Evolutionary conservation across 2,888 invertebrate species (phyloP), one percentile per base, ranked within the genome.

Genomic region (Cetonia aurata): DNA sequence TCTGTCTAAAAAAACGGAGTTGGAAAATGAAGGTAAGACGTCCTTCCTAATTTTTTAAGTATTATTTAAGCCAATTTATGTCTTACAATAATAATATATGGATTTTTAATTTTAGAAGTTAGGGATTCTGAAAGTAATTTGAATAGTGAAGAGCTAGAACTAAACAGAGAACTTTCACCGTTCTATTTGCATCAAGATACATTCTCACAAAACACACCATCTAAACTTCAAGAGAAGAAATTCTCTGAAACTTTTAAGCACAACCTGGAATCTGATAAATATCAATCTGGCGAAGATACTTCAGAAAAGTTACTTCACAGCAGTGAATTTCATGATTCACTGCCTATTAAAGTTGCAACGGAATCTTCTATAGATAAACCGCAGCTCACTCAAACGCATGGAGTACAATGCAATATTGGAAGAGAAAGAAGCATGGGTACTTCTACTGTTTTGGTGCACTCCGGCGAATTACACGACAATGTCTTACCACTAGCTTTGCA

Each of bases 241-340:
- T 74, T 73, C 44, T 17, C 74, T 3, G 72, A 71, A 48, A 71
- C 72, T 13, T 53, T 75, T 4, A 53, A 66, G 46, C 57, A 66
- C 9, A 66, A 70, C 12, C 52, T 70, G 1, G 57, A 66, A 46
- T 50, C 41, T 44, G 46, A 67, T 46, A 44, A 67, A 71, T 25
- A 52, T 62, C 13, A 25, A 57, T 42, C 65, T 52, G 13, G 62
- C 41, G 10, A 50, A 56, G 41, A 48, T 17, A 44, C 19, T 13
- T 50, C 25, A 50, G 73, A 80, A 3, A 82, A 80, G 71, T 80
- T 88, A 71, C 74, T 86, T 71, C 86, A 88, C 78, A 86, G 86
- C n/a, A 85, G 88, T 44, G 88, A 89, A 78, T 86, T 87, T 74
- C 88, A 88, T 76, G 88, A 89, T 75, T 80, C 84, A 53, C 82